Evolutionary conservation across 2,113 vertebrate species (phyloP), one percentile per base, ranked within the genome.

Genomic region (Crotophaga sulcirostris): DNA sequence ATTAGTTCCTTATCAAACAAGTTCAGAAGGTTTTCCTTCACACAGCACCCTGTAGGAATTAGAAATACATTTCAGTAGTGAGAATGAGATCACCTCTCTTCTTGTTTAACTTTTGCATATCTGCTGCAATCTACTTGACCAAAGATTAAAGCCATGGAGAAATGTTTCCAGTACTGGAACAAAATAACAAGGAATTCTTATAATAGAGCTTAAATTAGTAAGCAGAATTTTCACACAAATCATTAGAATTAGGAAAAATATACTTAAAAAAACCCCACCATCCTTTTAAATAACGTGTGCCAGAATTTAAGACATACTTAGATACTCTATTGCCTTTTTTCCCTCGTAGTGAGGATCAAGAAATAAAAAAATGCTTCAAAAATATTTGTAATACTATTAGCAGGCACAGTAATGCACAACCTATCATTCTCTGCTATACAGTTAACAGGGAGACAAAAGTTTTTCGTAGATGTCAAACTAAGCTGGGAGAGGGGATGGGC

Each of bases 371-470:
- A 28, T 20, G 56, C 63, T 96, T 94, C 13, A 88, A 81, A 96
- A 96, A 85, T 88, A 92, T 94, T 84, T 93, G 11, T 59, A 95
- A n/a, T 94, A 82, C 77, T 94, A 78, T 92, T 91, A 94, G 66
- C 20, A 84, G 33, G 40, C 23, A 77, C 84, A 80, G 56, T 17
- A 62, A 77, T 79, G 38, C 25, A 86, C 42, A 83, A 36, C 64
- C 54, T 51, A 70, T 40, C 52, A 38, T 49, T 96, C 17, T 76
- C 72, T 44, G 29, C 21, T 59, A 76, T 54, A 52, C 45, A 40
- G 16, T 58, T 88, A 45, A n/a, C 49, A 69, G 59, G 68, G 45
- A 96, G 49, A 88, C 29, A 60, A 78, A 88, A 91, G 26, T 77
- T 78, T 80, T 97, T 93, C 88, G 55, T 77, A 87, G 38, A 62